These are phyloP conservation scores for Hydrophis major DNA, from an alignment of 2,797 vertebrate genomes.

Conservation along the genomic window DNA sequence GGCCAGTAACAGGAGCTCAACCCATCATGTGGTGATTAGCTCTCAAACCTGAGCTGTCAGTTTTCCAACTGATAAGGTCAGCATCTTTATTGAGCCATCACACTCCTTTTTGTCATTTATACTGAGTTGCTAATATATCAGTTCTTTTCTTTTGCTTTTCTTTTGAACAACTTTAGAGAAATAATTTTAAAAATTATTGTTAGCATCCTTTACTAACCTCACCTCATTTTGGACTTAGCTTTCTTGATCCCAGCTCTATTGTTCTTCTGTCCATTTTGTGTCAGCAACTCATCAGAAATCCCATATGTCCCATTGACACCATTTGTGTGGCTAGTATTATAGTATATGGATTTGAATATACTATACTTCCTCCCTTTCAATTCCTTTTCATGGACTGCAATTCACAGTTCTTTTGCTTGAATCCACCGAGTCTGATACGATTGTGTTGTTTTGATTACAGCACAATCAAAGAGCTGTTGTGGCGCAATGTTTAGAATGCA, in stretches of 20 bases:
- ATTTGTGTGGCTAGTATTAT: neutral
- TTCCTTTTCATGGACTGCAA: neutral
- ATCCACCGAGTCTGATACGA: neutral
- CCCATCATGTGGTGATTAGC: neutral
- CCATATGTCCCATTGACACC: neutral
- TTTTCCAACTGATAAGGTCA: neutral
- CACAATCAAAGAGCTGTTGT: neutral
- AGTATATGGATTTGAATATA: neutral
- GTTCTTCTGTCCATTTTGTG: neutral
- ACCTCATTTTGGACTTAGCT: neutral
- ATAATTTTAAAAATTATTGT: neutral
- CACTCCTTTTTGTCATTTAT: neutral
- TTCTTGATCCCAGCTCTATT: neutral
- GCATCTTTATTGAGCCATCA: neutral
- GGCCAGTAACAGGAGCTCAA: neutral
- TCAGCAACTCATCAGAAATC: neutral
- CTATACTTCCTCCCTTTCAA: neutral
- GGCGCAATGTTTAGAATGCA: neutral
- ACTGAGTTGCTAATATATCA: neutral
- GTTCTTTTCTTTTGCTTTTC: neutral
- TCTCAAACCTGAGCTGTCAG: neutral
- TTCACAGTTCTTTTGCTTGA: neutral
- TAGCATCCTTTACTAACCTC: neutral
- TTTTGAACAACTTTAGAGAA: neutral
- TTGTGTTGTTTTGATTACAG: neutral